Evolutionary conservation across 2,797 vertebrate genomes (phyloP).

Genomic region (Gadopsis marmoratus): DNA sequence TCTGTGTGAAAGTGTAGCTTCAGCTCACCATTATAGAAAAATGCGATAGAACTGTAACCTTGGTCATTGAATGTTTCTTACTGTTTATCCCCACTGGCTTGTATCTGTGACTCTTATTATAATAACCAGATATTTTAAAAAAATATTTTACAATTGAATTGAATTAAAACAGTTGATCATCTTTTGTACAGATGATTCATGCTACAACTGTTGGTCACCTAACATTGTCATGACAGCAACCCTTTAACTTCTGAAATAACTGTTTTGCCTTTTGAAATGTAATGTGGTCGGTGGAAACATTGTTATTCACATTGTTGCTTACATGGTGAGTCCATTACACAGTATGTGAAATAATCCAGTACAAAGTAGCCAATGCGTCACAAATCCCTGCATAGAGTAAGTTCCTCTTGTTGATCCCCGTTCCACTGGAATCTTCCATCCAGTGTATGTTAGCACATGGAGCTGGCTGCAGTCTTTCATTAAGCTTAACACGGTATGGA

Average conservation of each 20-base stretch:
- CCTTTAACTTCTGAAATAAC: not conserved
- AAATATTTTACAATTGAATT: too few relatives aligned
- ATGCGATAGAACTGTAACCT: not conserved
- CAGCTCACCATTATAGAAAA: not conserved
- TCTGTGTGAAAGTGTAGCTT: not conserved
- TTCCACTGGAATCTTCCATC: conserved; percentile 5
- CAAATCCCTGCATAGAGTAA: conserved; percentile 20
- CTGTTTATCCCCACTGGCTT: not conserved
- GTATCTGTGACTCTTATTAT: not conserved
- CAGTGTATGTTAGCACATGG: not conserved
- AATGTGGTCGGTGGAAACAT: not conserved
- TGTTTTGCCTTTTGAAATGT: not conserved
- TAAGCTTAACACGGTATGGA: conserved; percentile 32
- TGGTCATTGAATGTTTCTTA: not conserved
- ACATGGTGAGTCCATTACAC: conserved; percentile 6
- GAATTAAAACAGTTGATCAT: too few relatives aligned
- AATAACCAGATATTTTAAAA: not conserved
- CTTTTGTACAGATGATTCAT: too few relatives aligned
- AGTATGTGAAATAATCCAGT: conserved; percentile 19
- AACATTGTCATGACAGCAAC: not conserved
- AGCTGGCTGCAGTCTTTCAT: conserved; percentile 17
- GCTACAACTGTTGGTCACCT: too few relatives aligned
- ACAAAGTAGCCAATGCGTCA: conserved; percentile 21
- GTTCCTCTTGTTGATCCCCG: conserved; percentile 17
- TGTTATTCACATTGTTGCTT: not conserved